Percentiles rank a stretch among this genome's conserved stretches.
phyloP scores from a whole-genome alignment of 1,140 invertebrate genomes.

The Phortica variegata region DNA sequence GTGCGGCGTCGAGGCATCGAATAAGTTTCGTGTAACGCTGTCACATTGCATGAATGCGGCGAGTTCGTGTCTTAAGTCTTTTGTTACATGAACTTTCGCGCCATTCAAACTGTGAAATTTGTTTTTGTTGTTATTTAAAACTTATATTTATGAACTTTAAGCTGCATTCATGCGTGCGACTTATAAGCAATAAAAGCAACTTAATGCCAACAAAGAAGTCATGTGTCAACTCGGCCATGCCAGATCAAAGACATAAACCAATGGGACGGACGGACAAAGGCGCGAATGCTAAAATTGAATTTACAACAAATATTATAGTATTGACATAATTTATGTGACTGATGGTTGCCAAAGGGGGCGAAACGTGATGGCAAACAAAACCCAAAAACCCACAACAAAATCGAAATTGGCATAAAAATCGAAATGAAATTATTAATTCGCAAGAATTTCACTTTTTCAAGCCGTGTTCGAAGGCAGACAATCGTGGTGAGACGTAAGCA shows the following conservation, averaged over 20 bases:
- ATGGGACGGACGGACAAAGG: background rate
- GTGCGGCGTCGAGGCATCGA: background rate
- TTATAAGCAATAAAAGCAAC: conserved; percentile 53
- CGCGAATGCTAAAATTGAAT: conserved; percentile 21
- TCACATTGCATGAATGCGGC: no score
- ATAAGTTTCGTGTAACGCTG: no score
- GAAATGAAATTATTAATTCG: conserved; percentile 54
- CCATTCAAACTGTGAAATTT: no score
- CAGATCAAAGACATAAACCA: conserved; percentile 37
- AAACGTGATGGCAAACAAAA: no score
- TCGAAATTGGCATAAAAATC: conserved; percentile 29
- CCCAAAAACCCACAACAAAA: conserved; percentile 39
- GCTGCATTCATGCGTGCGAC: conserved; percentile 51
- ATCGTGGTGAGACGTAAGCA: no score
- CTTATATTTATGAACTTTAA: conserved; percentile 52
- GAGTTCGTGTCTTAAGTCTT: no score
- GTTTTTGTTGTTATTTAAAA: no score
- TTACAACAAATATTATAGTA: conserved; percentile 22
- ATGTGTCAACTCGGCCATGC: conserved; percentile 42
- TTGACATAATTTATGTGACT: conserved; percentile 38
- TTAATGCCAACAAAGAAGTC: conserved; percentile 37
- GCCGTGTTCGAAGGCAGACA: conserved; percentile 31
- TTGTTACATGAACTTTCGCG: no score
- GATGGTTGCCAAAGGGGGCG: no score
- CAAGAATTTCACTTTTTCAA: conserved; percentile 53